Evolutionary conservation across 2,797 vertebrate species (phyloP), one percentile per base, ranked within the genome.

Genomic region (Dipus sagitta): DNA sequence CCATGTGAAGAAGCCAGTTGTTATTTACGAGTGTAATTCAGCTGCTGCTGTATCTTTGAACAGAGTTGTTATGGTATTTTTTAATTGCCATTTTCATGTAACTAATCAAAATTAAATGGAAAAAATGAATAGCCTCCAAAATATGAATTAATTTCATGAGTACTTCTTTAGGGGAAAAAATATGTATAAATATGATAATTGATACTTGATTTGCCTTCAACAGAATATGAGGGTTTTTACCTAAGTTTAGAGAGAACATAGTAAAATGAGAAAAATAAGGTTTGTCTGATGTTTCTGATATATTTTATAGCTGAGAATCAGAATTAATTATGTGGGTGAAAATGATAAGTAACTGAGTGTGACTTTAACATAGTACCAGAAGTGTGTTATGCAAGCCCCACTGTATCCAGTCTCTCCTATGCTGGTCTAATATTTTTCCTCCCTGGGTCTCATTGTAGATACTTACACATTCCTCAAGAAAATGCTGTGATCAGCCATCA

Each of bases 31-130:
- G 78, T 30, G 74, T 21, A 54, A 72, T 87, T 95, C 95, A 86
- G 80, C 90, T 82, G 62, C 74, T 0, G 0, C 64, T 82, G 62
- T 94, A 86, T 81, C 94, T 97, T 95, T 95, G 93, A 97, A 96
- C 65, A 68, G 42, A 54, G 32, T 86, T 93, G 96, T 94, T 93
- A 70, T 91, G 76, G 86, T 88, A 89, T 91, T 96, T 88, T 94
- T 96, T 94, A 97, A 96, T 96, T 96, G 96, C 88, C 95, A 95
- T 97, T 96, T 97, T 96, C 96, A 95, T 96, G 92, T 96, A 85
- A 94, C 87, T 96, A 97, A 97, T 97, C 96, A 97, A 96, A 97
- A 94, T 90, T 94, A 96, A 97, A 95, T 96, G 76, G 81, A 95
- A 96, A 95, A 96, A 95, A 93, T 96, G 85, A 92, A 92, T 96